Evolutionary conservation across 2,888 invertebrate genomes (phyloP), one percentile per base, ranked within the genome.

Genomic region (Melipona bicolor): DNA sequence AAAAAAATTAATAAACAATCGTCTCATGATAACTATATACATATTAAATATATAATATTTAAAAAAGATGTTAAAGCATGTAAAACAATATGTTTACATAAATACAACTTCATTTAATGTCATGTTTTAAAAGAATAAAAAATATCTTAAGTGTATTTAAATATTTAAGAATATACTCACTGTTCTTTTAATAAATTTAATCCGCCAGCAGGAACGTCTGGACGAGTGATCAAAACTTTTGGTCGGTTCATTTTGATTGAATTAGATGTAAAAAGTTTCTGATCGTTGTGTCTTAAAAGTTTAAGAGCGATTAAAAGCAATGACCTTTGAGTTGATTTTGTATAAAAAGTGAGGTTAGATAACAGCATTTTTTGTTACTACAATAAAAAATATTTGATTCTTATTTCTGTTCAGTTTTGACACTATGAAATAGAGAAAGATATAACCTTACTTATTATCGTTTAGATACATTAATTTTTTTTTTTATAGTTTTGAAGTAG

Each of bases 171-270:
- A 49, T 59, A 24, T 87, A 95, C 96, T 96, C 94, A 97, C 97
- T 96, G 95, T 92, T 96, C 95, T 87, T 95, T 94, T 21, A 98
- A 95, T 82, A 97, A 92, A 77, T 96, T 95, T 32, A 97, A 93
- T 65, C 96, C 97, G 85, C 95, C 95, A 74, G 95, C 94, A 1
- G 97, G 97, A 85, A 96, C 96, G 93, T 97, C 96, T 0, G 96
- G 95, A 56, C 97, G 96, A 6, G 97, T 97, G 49, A 98, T 95
- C 82, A 97, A 95, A 85, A 98, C 96, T 94, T 96, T 97, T 0
- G 95, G 95, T 92, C 95, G 90, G 36, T 65, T 77, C 93, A 93
- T 93, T 78, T 86, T 90, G 24, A 62, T 69, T 2, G 75, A 36
- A 32, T 11, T 50, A 19, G 67, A 74, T 21, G 68, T 65, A 65